Conservation (phyloP, 2,797 vertebrate species). For the Pangasius sanitwongsei region DNA sequence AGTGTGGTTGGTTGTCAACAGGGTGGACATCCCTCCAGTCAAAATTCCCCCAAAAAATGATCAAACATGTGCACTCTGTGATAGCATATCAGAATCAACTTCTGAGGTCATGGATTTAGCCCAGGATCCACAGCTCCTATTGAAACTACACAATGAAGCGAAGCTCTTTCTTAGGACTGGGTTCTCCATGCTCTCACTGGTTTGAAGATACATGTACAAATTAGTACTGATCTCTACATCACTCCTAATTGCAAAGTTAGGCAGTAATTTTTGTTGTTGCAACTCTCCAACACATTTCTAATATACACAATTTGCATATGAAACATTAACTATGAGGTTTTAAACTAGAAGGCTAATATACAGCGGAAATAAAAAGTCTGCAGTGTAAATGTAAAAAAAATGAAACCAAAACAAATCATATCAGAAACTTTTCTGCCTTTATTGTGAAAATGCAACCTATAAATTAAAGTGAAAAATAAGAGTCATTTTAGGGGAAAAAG, state of each 20-base stretch:
- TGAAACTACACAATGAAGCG: neutral
- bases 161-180: neutral
- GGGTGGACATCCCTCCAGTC: slow-evolving; percentile 57
- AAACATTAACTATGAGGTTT: neutral
- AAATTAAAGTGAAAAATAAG: too few relatives aligned
- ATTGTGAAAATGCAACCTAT: too few relatives aligned
- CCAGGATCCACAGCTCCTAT: neutral
- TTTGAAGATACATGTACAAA: neutral
- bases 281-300: neutral
- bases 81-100: neutral
- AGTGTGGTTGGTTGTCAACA: slow-evolving; percentile 53
- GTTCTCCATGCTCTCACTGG: neutral
- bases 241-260: neutral
- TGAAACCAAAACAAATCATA: too few relatives aligned
- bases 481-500: too few relatives aligned
- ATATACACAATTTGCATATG: neutral
- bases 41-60: slow-evolving; percentile 52
- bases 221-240: neutral
- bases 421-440: too few relatives aligned
- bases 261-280: neutral
- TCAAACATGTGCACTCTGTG: neutral
- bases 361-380: too few relatives aligned
- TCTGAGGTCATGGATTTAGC: slow-evolving; percentile 1
- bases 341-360: neutral
- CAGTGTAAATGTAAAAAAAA: neutral